Base-by-base conservation (phyloP, 2,113 vertebrate species). In the Girardinichthys multiradiatus region DNA sequence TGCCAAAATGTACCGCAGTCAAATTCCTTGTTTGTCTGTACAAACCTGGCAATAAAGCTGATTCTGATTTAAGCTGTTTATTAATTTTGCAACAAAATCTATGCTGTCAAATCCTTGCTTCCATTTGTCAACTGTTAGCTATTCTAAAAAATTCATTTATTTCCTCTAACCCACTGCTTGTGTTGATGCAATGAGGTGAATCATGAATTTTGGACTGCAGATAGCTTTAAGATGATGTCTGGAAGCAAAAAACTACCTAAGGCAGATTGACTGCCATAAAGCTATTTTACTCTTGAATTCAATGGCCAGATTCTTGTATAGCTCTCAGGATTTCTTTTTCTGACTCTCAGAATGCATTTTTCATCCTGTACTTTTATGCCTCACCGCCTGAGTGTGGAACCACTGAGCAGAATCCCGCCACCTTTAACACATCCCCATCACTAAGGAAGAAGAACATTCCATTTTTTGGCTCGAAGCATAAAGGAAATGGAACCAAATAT, bases 401-500 rank as follows among this genome's bases (percentile, higher is more conserved):
- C 73, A 58, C 9, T 68, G 60, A 59, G 33, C 48, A 2, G 0
- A 26, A 30, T 17, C 57, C 33, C 29, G 26, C 26, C 51, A 35
- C 31, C 60, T 72, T 51, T 68, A 42, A 10, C 30, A 48, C n/a
- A 31, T 58, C n/a, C 48, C 59, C 61, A 35, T 57, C 1, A 21
- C 2, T 10, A 60, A 79, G 86, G 84, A 91, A 89, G 85, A 75
- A 62, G 79, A 70, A 89, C 86, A 79, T 88, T 82, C 76, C 82
- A 77, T 70, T 60, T 62, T 65, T 65, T 74, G 82, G 77, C 72
- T 80, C 8, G 0, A 60, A 33, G 37, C 57, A 30, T 48, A 70
- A 63, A 90, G 90, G 88, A 91, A 85, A 89, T 87, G 74, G 82
- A 85, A 82, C 64, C 74, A 75, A 79, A 85, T 82, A 74, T 72